phyloP scores from a whole-genome alignment of 2,888 invertebrate genomes.

The Caprella mutica region DNA sequence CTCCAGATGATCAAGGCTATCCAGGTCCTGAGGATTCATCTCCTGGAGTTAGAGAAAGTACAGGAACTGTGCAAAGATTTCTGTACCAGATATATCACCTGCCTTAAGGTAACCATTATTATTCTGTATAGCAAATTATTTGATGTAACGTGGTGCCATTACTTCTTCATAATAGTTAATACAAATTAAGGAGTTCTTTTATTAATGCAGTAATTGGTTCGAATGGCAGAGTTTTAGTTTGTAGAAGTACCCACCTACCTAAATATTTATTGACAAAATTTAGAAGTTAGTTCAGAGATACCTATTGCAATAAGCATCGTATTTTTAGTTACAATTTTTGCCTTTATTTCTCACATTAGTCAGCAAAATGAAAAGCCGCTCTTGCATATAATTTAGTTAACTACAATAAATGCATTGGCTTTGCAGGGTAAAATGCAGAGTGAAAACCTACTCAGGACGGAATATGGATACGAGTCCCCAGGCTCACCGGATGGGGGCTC shows the following conservation, averaged over 20 bases:
- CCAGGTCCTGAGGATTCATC: conserved; percentile 81
- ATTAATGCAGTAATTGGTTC: no score
- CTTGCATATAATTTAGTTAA: no score
- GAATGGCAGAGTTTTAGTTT: no score
- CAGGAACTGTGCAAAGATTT: conserved; percentile 65
- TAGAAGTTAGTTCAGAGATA: no score
- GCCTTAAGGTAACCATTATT: conserved; percentile 59
- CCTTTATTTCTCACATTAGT: background rate
- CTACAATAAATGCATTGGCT: no score
- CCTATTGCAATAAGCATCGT: no score
- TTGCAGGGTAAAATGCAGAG: conserved; percentile 34
- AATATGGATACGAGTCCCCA: conserved; percentile 33
- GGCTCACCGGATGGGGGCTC: conserved; percentile 17
- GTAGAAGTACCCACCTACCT: no score
- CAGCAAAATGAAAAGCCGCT: conserved; percentile 52
- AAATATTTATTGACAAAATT: no score
- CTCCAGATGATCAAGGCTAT: conserved; percentile 70
- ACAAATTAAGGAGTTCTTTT: no score
- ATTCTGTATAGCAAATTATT: no score
- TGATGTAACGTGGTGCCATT: no score
- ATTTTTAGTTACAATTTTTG: background rate
- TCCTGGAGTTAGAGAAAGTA: conserved; percentile 55
- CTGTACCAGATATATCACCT: conserved; percentile 79
- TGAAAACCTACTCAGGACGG: conserved; percentile 34
- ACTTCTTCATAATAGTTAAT: no score